A percentile compares a stretch with the other conserved stretches of the same genome.
Evolutionary conservation across 2,888 invertebrate genomes (phyloP).

Genomic region (Anodontia alba): DNA sequence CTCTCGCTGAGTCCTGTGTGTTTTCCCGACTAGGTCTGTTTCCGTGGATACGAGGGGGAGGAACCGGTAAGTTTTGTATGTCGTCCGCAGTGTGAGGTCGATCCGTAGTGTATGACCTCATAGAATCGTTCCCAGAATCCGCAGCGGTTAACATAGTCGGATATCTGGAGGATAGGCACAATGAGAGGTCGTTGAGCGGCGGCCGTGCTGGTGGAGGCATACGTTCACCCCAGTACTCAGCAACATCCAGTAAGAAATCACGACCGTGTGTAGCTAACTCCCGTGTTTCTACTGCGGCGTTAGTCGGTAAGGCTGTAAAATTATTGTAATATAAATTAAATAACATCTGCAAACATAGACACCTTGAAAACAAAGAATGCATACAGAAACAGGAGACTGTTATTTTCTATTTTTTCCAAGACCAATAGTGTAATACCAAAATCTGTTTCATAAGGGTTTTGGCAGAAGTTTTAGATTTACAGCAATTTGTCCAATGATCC

Average conservation of each 20-base stretch:
- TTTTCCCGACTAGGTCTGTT: constrained; percentile 8
- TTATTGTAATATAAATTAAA: too few relatives aligned
- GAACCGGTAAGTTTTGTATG: background rate
- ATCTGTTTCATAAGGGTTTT: too few relatives aligned
- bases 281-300: constrained; percentile 50
- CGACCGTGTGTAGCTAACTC: constrained; percentile 63
- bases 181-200: constrained; percentile 51
- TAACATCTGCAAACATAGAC: background rate
- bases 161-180: constrained; percentile 54
- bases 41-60: background rate
- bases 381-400: too few relatives aligned
- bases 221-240: constrained; percentile 59
- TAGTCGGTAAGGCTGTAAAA: constrained; percentile 54
- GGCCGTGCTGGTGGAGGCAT: constrained; percentile 29
- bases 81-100: constrained; percentile 53
- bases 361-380: background rate
- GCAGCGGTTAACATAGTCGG: constrained; percentile 51
- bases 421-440: too few relatives aligned
- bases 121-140: constrained; percentile 63
- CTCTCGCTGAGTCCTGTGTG: background rate
- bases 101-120: constrained; percentile 40
- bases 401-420: too few relatives aligned
- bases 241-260: constrained; percentile 60
- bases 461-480: too few relatives aligned
- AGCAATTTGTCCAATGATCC: too few relatives aligned